A percentile compares a stretch with the other conserved stretches of the same genome.
These are phyloP conservation scores for Drosophila ironensis DNA, from an alignment of 1,140 invertebrate species.

Conservation along the genomic window DNA sequence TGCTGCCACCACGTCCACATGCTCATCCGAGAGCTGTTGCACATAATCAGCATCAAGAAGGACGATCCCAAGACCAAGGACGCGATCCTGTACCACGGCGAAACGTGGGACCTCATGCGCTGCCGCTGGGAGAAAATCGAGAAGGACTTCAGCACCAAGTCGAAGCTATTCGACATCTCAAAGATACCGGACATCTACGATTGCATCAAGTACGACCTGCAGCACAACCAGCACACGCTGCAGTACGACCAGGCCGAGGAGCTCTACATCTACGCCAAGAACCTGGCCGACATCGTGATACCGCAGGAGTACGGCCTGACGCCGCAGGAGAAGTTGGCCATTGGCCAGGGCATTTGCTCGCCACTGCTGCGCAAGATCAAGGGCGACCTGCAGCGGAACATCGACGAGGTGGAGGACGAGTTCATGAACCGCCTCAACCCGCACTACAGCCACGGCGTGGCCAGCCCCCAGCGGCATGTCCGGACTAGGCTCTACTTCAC, in stretches of 20 bases:
- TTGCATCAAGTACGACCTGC: constrained; percentile 99
- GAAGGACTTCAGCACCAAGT: constrained; percentile 97
- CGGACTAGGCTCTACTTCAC: constrained; percentile 99
- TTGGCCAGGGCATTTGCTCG: constrained; percentile 98
- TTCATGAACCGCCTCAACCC: constrained; percentile 98
- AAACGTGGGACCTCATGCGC: constrained; percentile 99
- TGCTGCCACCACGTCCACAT: constrained; percentile 95
- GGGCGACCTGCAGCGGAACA: constrained; percentile 96
- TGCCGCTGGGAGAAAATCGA: constrained; percentile 99
- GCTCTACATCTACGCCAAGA: constrained; percentile 96
- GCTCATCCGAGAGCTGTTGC: constrained; percentile 93
- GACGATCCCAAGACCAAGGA: constrained; percentile 95
- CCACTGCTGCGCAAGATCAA: constrained; percentile 98
- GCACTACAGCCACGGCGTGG: constrained; percentile 98
- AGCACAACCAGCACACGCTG: constrained; percentile 97
- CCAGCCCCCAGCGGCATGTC: constrained; percentile 98
- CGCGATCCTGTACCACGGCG: constrained; percentile 96
- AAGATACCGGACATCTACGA: constrained; percentile 99
- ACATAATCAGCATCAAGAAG: constrained; percentile 92
- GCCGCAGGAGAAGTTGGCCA: constrained; percentile 96
- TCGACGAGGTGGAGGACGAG: constrained; percentile 93
- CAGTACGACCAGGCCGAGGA: constrained; percentile 97
- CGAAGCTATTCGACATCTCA: constrained; percentile 96
- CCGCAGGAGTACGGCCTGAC: constrained; percentile 99
- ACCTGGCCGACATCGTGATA: constrained; percentile 98